Conservation (phyloP, 1,140 invertebrate genomes). For the Psix sp. region DNA sequence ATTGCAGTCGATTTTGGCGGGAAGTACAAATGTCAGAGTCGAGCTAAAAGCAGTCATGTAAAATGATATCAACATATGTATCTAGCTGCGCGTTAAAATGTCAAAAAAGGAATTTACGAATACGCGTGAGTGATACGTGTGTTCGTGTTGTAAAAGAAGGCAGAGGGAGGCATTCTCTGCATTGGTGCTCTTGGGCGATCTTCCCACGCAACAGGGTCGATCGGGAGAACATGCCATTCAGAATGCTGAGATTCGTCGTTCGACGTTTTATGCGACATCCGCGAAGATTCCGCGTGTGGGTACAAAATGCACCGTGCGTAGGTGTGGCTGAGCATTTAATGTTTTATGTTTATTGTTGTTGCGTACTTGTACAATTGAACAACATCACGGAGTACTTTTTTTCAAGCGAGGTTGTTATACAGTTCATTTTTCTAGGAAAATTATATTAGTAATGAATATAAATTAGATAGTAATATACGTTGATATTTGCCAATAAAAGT, state of each 20-base stretch:
- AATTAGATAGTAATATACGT: too few species aligned
- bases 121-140: constrained; percentile 2
- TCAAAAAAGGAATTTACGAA: constrained; percentile 39
- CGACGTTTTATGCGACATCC: constrained; percentile 40
- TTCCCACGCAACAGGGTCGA: constrained; percentile 48
- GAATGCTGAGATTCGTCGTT: constrained; percentile 33
- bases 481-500: too few species aligned
- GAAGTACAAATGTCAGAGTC: constrained; percentile 1
- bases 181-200: constrained; percentile 40
- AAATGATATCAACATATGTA: constrained; percentile 24
- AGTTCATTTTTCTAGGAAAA: too few species aligned
- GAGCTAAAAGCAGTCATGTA: constrained; percentile 5
- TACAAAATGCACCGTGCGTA: constrained; percentile 19
- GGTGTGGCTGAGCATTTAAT: constrained; percentile 21
- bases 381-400: constrained; percentile 5
- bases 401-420: constrained; percentile 15
- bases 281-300: constrained; percentile 32
- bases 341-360: constrained; percentile 19
- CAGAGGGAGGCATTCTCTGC: constrained; percentile 15
- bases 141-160: constrained; percentile 17
- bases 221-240: constrained; percentile 24
- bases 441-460: too few species aligned
- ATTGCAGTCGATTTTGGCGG: too few species aligned
- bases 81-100: constrained; percentile 32
- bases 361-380: constrained; percentile 8